These are phyloP conservation scores for Chrysaora quinquecirrha DNA, from an alignment of 30 jellyfish, hydroid and myxozoan genomes.

Conservation along the genomic window DNA sequence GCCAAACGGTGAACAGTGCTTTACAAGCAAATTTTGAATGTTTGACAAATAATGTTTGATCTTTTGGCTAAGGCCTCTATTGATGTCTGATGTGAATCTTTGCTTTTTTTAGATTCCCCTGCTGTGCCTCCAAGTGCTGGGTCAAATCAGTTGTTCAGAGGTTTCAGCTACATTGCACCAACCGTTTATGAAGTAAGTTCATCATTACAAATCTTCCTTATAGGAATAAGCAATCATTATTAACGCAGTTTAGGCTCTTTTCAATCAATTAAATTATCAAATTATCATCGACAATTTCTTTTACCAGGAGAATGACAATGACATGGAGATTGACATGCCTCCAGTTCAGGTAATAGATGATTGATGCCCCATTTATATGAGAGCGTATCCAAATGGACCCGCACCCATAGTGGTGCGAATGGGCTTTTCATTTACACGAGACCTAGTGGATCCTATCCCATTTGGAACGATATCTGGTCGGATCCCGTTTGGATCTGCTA, in stretches of 20 bases:
- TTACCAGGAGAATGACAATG: slow-evolving; percentile 57
- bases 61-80: too few relatives aligned
- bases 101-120: slow-evolving; percentile 90
- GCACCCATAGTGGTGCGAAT: neutral
- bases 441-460: neutral
- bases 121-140: slow-evolving; percentile 99
- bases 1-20: too few relatives aligned
- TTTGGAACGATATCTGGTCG: neutral
- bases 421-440: neutral
- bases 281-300: too few relatives aligned
- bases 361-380: too few relatives aligned
- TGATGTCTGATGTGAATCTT: too few relatives aligned
- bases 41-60: too few relatives aligned
- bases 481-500: neutral
- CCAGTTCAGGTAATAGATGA: slow-evolving; percentile 16
- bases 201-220: neutral
- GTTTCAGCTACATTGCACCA: slow-evolving; percentile 98
- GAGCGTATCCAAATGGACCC: too few relatives aligned
- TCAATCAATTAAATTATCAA: neutral
- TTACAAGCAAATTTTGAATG: too few relatives aligned
- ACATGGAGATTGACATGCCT: slow-evolving; percentile 58
- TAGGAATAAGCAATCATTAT: neutral
- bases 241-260: neutral
- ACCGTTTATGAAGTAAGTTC: slow-evolving; percentile 62
- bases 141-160: slow-evolving; percentile 93